Evolutionary conservation across 2,888 invertebrate genomes (phyloP), one percentile per base, ranked within the genome.

Genomic region (Erebia aethiops): DNA sequence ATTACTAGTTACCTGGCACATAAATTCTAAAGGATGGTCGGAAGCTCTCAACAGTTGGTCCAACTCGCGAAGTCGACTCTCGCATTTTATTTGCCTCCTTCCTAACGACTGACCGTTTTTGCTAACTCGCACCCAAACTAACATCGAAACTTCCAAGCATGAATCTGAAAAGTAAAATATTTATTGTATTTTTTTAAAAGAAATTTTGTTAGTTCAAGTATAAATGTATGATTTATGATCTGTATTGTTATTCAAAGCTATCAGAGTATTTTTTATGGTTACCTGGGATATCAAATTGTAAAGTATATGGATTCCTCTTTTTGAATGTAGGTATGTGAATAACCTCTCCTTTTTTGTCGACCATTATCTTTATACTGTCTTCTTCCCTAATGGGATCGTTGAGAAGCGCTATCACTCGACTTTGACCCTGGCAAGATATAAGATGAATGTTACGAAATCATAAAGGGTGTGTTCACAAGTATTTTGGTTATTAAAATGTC

Each of bases 1-100:
- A 2, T 26, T 89, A 96, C 96, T 95, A 26, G 0, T 26, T 89
- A 96, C 96, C 95, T 97, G 97, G 80, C 98, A 97, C 96, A 98
- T 97, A 81, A 98, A 97, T 85, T 97, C 97, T 67, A 98, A 90
- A 0, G 98, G 98, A 81, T 96, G 97, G 78, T 97, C 97, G 70
- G 96, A 95, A 7, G 96, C 95, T 52, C 97, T 92, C 69, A 98
- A 90, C 79, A 98, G 93, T 80, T 97, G 97, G 84, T 97, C 97
- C 69, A 98, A 90, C 83, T 98, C 98, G 49, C 97, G 93, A 67
- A 98, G 92, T 69, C 97, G 94, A 81, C 97, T 97, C 89, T 98
- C 98, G 87, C 98, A 98, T 86, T 98, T 98, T 77, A 98, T 96
- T 80, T 97, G 97, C n/a, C 97, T 92, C 58, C 96, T 95, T 0